These are phyloP conservation scores for Conus canariensis DNA, from an alignment of 2,888 invertebrate species.

Conservation along the genomic window DNA sequence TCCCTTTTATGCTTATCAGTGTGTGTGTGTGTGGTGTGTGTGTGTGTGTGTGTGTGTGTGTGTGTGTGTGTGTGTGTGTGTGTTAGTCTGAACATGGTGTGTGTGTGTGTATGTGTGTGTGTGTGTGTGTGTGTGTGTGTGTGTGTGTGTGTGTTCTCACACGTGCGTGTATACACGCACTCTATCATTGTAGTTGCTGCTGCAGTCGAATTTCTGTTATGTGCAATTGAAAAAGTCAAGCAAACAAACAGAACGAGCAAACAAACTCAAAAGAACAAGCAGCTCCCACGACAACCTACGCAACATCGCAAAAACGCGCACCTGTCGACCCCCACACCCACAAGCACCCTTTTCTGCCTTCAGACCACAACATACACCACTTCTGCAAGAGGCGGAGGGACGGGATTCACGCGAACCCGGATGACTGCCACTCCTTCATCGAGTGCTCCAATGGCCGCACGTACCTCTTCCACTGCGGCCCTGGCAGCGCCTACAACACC, in stretches of 20 bases:
- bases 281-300: background rate
- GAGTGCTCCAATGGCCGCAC: slow-evolving; percentile 59
- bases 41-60: no score
- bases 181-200: background rate
- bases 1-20: background rate
- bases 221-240: background rate
- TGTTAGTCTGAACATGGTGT: no score
- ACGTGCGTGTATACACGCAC: no score
- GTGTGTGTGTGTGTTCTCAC: no score
- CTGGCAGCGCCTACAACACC: slow-evolving; percentile 57
- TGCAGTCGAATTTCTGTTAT: background rate
- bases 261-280: no score
- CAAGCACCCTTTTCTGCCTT: no score
- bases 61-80: no score
- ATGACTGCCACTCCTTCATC: slow-evolving; percentile 58
- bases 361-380: slow-evolving; percentile 30
- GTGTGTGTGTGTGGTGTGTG: no score
- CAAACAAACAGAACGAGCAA: background rate
- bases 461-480: slow-evolving; percentile 56
- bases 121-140: no score
- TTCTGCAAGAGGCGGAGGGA: slow-evolving; percentile 57
- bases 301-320: no score
- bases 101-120: no score
- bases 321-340: no score
- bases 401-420: slow-evolving; percentile 58